Conservation (phyloP, 1,140 invertebrate species). For the Drosophila pandora region DNA sequence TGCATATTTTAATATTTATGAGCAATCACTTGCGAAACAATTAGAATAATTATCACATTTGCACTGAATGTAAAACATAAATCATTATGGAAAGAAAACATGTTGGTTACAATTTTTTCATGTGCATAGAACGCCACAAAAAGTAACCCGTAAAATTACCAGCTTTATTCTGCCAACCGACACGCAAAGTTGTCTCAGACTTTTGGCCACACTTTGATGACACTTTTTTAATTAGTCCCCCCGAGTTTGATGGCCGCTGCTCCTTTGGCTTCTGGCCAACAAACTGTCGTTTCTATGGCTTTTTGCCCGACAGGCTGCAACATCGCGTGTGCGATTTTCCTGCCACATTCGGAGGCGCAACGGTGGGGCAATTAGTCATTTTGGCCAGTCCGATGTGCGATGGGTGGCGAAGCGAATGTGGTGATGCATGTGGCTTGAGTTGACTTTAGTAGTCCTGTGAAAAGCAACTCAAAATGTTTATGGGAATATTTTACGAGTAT, state of each 20-base stretch:
- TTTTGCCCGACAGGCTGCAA: conserved; percentile 39
- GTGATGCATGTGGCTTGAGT: conserved; percentile 21
- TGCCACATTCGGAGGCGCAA: conserved; percentile 8
- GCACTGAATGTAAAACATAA: neutral
- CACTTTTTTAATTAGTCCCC: conserved; percentile 77
- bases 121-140: neutral
- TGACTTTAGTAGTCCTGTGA: neutral
- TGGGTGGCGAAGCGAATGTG: conserved; percentile 17
- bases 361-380: conserved; percentile 64
- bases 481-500: neutral
- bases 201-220: conserved; percentile 74
- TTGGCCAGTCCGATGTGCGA: conserved; percentile 6
- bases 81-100: neutral
- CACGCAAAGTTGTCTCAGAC: conserved; percentile 39
- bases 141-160: conserved; percentile 52
- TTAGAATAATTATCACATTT: neutral
- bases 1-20: conserved; percentile 1
- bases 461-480: neutral
- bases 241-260: conserved; percentile 16
- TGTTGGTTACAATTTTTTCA: neutral
- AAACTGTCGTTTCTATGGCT: conserved; percentile 55
- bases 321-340: conserved; percentile 61
- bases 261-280: conserved; percentile 34
- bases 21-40: neutral
- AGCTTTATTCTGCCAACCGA: conserved; percentile 63